Evolutionary conservation across 2,888 invertebrate genomes (phyloP).

Genomic region (Helleia helle): DNA sequence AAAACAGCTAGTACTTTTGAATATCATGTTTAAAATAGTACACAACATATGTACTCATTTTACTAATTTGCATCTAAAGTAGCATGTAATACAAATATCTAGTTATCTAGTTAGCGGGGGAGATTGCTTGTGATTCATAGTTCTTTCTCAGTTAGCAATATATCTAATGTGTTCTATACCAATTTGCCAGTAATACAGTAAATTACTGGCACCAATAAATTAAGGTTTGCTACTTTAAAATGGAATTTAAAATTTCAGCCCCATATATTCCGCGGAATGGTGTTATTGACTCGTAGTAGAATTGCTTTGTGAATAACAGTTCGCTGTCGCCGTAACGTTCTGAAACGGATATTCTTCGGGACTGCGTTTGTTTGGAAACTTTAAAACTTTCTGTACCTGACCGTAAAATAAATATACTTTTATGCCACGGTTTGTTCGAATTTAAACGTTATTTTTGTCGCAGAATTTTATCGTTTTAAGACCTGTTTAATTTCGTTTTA

Average conservation of each 20-base stretch:
- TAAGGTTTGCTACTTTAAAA: conserved; percentile 24
- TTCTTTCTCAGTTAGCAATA: conserved; percentile 2
- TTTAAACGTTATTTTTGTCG: conserved; percentile 13
- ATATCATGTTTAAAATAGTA: too few relatives aligned
- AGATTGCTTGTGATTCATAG: too few relatives aligned
- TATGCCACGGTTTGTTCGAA: conserved; percentile 19
- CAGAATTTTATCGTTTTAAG: conserved; percentile 6
- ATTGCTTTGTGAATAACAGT: conserved; percentile 49
- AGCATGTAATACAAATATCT: too few relatives aligned
- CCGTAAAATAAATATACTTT: conserved; percentile 24
- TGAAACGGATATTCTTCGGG: conserved; percentile 24
- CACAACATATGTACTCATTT: too few relatives aligned
- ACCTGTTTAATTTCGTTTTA: conserved; percentile 9
- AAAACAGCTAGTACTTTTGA: too few relatives aligned
- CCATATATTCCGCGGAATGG: conserved; percentile 49
- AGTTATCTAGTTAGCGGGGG: too few relatives aligned
- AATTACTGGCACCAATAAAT: conserved; percentile 25
- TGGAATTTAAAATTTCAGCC: conserved; percentile 30
- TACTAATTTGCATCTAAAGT: too few relatives aligned
- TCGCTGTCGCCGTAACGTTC: conserved; percentile 27
- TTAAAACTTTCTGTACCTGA: conserved; percentile 27
- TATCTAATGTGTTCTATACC: conserved; percentile 4
- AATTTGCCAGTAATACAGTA: conserved; percentile 10
- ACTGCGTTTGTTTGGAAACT: conserved; percentile 28
- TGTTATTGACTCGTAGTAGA: conserved; percentile 58